Evolutionary conservation across 2,113 vertebrate genomes (phyloP).

Genomic region (Erythrocebus patas): DNA sequence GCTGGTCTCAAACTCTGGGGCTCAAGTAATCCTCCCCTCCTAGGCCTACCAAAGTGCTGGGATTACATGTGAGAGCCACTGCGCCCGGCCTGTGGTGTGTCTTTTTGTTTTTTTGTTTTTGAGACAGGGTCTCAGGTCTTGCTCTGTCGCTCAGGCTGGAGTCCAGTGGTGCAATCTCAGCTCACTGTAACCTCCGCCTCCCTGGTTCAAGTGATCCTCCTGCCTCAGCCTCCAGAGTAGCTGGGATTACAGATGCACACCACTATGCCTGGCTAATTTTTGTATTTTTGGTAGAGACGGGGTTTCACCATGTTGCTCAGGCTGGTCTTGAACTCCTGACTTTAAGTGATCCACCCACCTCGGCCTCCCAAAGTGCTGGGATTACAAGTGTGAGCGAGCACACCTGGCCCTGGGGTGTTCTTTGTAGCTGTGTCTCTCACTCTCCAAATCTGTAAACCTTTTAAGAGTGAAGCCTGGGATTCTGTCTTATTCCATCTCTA

Average conservation of each 20-base stretch:
- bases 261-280: neutral
- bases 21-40: neutral
- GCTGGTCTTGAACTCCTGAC: neutral
- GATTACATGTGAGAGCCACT: neutral
- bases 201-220: neutral
- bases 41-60: neutral
- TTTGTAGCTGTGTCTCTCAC: neutral
- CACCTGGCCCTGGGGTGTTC: neutral
- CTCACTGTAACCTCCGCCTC: neutral
- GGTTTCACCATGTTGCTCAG: neutral
- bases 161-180: neutral
- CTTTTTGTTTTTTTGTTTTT: too few species aligned
- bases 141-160: neutral
- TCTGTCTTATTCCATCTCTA: neutral
- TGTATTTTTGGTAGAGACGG: neutral
- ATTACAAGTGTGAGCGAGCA: neutral
- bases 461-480: neutral
- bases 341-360: neutral
- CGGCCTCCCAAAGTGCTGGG: neutral
- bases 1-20: neutral
- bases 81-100: fast-evolving
- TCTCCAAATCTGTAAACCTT: neutral
- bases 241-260: neutral
- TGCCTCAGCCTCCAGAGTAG: neutral
- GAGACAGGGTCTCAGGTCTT: neutral